Percentiles rank a stretch among this genome's conserved stretches.
Conservation (phyloP, 1,140 invertebrate genomes). For the Helicorthomorpha holstii region DNA sequence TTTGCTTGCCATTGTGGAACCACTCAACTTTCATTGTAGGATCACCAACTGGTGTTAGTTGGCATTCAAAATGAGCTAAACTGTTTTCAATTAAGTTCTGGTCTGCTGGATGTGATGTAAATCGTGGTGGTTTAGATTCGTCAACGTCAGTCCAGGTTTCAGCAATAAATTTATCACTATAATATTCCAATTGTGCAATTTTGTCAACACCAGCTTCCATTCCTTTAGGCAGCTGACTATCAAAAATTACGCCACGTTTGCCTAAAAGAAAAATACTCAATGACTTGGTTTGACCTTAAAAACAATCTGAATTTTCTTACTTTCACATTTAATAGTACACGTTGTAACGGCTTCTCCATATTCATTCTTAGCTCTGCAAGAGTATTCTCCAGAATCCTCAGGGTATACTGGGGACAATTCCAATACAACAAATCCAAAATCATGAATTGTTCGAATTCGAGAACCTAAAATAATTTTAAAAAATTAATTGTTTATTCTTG, state of each 20-base stretch:
- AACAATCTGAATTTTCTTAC: constrained; percentile 5
- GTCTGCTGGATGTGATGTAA: constrained; percentile 71
- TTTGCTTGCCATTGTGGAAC: constrained; percentile 86
- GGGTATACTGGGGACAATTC: constrained; percentile 90
- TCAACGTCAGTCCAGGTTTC: constrained; percentile 33
- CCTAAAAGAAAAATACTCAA: constrained; percentile 18
- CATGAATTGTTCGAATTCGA: constrained; percentile 80
- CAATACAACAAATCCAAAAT: constrained; percentile 85
- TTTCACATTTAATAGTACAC: constrained; percentile 65
- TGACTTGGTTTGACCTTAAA: background rate
- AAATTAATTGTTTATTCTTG: background rate
- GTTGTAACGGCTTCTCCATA: constrained; percentile 87
- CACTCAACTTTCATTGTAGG: constrained; percentile 85
- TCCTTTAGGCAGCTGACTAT: constrained; percentile 76
- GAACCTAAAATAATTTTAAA: constrained; percentile 32
- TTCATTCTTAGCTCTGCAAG: constrained; percentile 71
- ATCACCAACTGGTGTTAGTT: constrained; percentile 74
- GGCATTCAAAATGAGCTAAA: constrained; percentile 80
- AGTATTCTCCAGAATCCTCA: constrained; percentile 85
- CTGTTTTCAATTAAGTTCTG: constrained; percentile 70
- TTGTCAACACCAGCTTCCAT: constrained; percentile 86
- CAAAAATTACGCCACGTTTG: constrained; percentile 76
- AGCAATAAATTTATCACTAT: constrained; percentile 39
- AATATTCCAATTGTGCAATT: constrained; percentile 79
- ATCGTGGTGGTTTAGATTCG: constrained; percentile 75